Conservation (phyloP, 2,888 invertebrate species). For the Tortrix viridana region DNA sequence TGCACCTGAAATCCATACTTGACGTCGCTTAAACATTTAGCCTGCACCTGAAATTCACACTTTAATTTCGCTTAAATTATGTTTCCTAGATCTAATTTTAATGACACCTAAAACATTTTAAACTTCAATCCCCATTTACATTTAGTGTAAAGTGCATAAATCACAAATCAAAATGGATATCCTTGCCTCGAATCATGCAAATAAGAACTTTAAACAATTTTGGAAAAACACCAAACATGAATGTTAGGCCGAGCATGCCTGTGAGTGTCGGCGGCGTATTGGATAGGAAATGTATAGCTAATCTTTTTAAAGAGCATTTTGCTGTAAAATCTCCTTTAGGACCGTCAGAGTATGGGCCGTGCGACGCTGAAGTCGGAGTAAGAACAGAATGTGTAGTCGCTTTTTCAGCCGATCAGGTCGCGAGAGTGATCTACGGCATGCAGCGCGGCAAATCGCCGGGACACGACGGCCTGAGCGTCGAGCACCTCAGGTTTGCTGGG, state of each 20-base stretch:
- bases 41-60: no score
- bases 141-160: no score
- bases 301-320: neutral
- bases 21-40: no score
- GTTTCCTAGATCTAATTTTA: no score
- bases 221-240: slow-evolving; percentile 10
- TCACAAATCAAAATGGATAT: slow-evolving; percentile 9
- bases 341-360: neutral
- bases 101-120: no score
- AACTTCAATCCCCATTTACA: no score
- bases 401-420: slow-evolving; percentile 4
- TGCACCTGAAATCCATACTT: no score
- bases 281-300: slow-evolving; percentile 2
- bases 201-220: neutral
- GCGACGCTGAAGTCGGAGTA: neutral
- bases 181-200: neutral
- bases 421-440: slow-evolving; percentile 4
- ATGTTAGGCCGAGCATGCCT: neutral
- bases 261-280: slow-evolving; percentile 5
- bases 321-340: slow-evolving; percentile 3
- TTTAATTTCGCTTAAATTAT: no score
- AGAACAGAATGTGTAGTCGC: neutral
- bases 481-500: neutral
- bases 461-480: neutral
- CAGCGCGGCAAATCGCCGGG: slow-evolving; percentile 2